Evolutionary conservation across 2,888 invertebrate species (phyloP).

Genomic region (Mactromeris polynyma): DNA sequence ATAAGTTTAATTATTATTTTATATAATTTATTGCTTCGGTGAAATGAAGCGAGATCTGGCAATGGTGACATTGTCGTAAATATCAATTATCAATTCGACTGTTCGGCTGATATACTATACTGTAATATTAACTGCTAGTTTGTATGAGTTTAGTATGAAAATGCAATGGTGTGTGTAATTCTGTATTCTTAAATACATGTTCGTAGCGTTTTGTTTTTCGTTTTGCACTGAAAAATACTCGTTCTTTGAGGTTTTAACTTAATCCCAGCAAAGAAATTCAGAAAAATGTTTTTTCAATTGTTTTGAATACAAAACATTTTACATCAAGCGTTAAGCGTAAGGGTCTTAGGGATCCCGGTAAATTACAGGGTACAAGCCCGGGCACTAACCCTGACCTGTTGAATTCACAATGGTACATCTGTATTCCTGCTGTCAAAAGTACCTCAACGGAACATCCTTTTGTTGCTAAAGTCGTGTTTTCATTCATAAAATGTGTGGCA

Average conservation of each 20-base stretch:
- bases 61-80: constrained; percentile 29
- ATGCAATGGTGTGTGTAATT: constrained; percentile 35
- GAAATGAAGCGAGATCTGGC: background rate
- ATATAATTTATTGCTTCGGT: background rate
- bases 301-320: background rate
- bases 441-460: constrained; percentile 36
- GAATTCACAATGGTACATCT: constrained; percentile 27
- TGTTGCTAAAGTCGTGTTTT: background rate
- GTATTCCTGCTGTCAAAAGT: constrained; percentile 26
- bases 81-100: constrained; percentile 47
- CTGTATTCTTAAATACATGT: constrained; percentile 37
- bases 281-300: background rate
- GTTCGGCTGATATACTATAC: constrained; percentile 35
- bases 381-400: constrained; percentile 46
- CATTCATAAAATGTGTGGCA: constrained; percentile 19
- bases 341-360: background rate
- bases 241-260: background rate
- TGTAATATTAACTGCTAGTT: constrained; percentile 35
- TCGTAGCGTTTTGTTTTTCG: constrained; percentile 19
- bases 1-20: background rate
- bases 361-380: constrained; percentile 43
- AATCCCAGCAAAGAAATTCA: background rate
- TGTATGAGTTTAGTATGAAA: constrained; percentile 2
- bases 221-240: constrained; percentile 29
- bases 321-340: background rate